Evolutionary conservation across 2,797 vertebrate species (phyloP), one percentile per base, ranked within the genome.

Genomic region (Erethizon dorsatum): DNA sequence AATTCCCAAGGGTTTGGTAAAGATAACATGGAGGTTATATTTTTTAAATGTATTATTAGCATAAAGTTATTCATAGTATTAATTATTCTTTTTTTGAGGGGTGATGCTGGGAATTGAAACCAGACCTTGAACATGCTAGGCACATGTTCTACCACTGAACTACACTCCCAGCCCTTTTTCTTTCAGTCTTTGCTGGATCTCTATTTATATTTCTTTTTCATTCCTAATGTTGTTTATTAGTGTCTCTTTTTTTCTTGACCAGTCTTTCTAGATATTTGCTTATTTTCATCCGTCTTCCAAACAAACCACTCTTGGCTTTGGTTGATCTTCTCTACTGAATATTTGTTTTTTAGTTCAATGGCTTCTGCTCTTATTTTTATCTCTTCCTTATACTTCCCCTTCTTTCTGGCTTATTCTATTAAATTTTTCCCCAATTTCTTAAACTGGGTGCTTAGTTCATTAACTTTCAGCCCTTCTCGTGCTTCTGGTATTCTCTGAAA

Each of bases 301-400:
- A 87, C 83, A 93, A 88, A 33, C 57, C 92, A 26, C 57, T 95
- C 85, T 90, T 71, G 69, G n/a, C 92, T 82, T 91, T 77, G 57
- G 37, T 37, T 73, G 45, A 67, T 52, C 54, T 1, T 45, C 50
- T 91, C 93, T 91, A 73, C 61, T 94, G 54, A 95, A 52, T 93
- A 78, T 78, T n/a, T 91, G 37, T 71, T 95, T 96, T 94, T 91
- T 83, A 59, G 91, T 95, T 97, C 93, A 85, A 1, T 93, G 94
- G 91, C 91, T 93, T 95, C 88, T 86, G 59, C 52, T 93, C 80
- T 96, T 96, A 84, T 92, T 96, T 94, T 75, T 90, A 52, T 92
- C 80, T 94, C 79, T 94, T 78, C 57, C 61, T 20, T 18, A 3
- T 8, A 3, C 52, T 11, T 12, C 17, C n/a, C 17, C 1, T 15